phyloP scores from a whole-genome alignment of 2,888 invertebrate species.

The Trisateles emortualis region DNA sequence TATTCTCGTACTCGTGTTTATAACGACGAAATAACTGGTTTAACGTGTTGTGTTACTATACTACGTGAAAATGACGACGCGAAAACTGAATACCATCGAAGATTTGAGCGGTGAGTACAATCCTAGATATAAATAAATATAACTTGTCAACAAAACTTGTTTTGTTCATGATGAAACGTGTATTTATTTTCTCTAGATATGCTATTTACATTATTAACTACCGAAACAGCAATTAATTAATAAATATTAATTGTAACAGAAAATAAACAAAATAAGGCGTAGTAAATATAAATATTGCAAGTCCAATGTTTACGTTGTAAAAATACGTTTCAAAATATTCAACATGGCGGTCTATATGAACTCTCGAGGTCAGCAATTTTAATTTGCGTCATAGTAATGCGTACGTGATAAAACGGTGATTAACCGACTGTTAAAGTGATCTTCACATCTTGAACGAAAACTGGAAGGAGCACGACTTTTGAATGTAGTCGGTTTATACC shows the following conservation, averaged over 20 bases:
- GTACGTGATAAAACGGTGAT: slow-evolving; percentile 51
- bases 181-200: slow-evolving; percentile 51
- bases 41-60: slow-evolving; percentile 49
- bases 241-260: no score
- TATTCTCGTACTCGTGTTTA: slow-evolving; percentile 48
- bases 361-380: slow-evolving; percentile 56
- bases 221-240: not conserved
- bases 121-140: slow-evolving; percentile 67
- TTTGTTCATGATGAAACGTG: slow-evolving; percentile 58
- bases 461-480: slow-evolving; percentile 37
- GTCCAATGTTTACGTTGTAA: slow-evolving; percentile 39
- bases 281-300: slow-evolving; percentile 17
- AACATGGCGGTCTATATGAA: slow-evolving; percentile 51
- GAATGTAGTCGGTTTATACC: slow-evolving; percentile 54
- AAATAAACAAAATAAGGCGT: slow-evolving; percentile 7
- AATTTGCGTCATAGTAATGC: slow-evolving; percentile 57
- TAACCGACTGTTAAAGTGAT: slow-evolving; percentile 40
- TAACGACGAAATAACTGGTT: slow-evolving; percentile 36
- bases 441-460: slow-evolving; percentile 22
- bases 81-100: slow-evolving; percentile 82
- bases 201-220: slow-evolving; percentile 3
- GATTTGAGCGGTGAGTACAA: slow-evolving; percentile 81
- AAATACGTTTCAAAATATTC: slow-evolving; percentile 37
- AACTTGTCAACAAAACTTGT: slow-evolving; percentile 58
- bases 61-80: slow-evolving; percentile 71